Conservation (phyloP, 2,888 invertebrate species). For the Cephus nigrinus region DNA sequence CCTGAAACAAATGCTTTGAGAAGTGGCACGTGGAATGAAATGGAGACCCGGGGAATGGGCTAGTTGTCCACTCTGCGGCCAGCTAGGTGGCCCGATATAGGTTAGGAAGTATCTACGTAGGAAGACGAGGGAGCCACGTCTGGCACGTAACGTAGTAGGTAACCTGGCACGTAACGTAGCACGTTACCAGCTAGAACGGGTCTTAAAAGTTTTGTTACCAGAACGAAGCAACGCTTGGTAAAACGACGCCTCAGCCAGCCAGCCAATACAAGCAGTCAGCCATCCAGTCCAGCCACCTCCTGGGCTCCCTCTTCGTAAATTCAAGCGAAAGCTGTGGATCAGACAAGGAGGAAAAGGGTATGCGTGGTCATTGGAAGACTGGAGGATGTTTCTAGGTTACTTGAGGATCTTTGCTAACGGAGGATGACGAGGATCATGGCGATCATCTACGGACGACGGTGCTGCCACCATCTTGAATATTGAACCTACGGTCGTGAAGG, state of each 20-base stretch:
- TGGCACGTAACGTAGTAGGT: not conserved
- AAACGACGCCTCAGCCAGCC: not conserved
- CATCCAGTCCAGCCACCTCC: not conserved
- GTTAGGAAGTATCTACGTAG: not conserved
- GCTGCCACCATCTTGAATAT: not conserved
- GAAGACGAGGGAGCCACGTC: not conserved
- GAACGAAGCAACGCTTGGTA: not conserved
- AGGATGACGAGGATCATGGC: not conserved
- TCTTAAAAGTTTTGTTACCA: not conserved
- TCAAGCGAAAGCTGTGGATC: not conserved
- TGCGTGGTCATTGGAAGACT: not conserved
- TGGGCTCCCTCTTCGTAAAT: not conserved
- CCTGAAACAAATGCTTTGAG: not conserved
- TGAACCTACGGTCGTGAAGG: not conserved
- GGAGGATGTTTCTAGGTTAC: not conserved
- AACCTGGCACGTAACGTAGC: not conserved
- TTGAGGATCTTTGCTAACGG: not conserved
- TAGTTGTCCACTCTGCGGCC: not conserved
- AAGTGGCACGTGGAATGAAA: not conserved
- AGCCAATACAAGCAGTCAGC: not conserved
- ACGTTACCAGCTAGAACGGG: not conserved
- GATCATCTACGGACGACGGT: not conserved
- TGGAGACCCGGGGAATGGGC: not conserved
- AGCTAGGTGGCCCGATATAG: not conserved
- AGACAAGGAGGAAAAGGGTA: not conserved